Evolutionary conservation across 2,113 vertebrate genomes (phyloP).

Genomic region (Panthera tigris): DNA sequence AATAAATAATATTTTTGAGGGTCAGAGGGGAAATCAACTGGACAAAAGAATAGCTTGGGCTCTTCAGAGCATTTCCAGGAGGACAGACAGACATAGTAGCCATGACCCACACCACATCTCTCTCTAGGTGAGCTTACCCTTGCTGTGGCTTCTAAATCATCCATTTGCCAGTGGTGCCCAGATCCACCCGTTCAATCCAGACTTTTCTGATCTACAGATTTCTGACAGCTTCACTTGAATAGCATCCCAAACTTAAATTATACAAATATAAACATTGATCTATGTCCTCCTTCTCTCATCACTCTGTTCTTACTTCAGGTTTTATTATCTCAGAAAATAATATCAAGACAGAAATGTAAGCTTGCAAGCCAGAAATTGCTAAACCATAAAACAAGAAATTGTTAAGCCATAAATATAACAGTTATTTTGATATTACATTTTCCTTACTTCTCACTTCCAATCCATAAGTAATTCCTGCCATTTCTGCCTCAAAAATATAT

Average conservation of each 20-base stretch:
- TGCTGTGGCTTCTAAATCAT: neutral
- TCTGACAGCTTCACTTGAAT: neutral
- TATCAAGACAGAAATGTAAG: neutral
- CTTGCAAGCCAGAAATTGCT: neutral
- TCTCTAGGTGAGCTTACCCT: neutral
- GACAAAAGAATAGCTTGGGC: too few species aligned
- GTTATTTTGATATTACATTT: neutral
- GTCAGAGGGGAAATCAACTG: neutral
- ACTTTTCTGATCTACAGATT: neutral
- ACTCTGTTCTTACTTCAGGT: neutral
- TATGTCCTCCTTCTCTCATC: neutral
- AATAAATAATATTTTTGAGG: neutral
- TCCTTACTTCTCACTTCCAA: neutral
- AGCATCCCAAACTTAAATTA: neutral
- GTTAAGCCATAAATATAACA: neutral
- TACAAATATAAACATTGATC: neutral
- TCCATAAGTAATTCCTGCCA: neutral
- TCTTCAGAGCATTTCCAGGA: neutral
- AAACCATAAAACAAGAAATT: neutral
- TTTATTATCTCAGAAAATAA: neutral
- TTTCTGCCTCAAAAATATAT: neutral
- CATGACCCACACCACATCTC: accelerated
- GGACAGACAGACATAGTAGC: too few species aligned
- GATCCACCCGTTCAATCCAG: neutral
- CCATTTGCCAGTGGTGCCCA: accelerated